Conservation (phyloP, 2,888 invertebrate species). For the Nysson spinosus region DNA sequence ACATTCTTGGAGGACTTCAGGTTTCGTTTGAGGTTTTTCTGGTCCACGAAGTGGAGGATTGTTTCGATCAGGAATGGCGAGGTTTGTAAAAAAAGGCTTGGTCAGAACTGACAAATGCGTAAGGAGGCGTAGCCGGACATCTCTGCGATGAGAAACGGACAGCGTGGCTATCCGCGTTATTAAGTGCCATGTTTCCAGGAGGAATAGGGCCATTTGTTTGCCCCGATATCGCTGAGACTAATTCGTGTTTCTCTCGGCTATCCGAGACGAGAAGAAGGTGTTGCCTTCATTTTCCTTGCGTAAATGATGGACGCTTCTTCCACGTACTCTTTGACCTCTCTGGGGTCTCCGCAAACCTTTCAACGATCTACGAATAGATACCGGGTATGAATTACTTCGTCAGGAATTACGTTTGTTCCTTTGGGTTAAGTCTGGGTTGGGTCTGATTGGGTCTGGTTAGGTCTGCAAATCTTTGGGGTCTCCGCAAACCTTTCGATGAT, state of each 20-base stretch:
- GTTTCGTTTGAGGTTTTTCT: conserved; percentile 15
- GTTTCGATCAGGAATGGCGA: conserved; percentile 58
- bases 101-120: conserved; percentile 61
- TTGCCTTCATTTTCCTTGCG: conserved; percentile 5
- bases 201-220: conserved; percentile 59
- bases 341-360: too few relatives aligned
- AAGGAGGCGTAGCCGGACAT: conserved; percentile 49
- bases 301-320: conserved; percentile 12
- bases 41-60: conserved; percentile 13
- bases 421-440: too few relatives aligned
- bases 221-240: conserved; percentile 36
- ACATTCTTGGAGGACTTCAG: too few relatives aligned
- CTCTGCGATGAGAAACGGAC: conserved; percentile 53
- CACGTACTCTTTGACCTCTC: too few relatives aligned
- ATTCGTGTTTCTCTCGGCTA: conserved; percentile 34
- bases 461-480: too few relatives aligned
- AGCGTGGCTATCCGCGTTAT: conserved; percentile 52
- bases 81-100: conserved; percentile 64
- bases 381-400: too few relatives aligned
- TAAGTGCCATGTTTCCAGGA: conserved; percentile 50
- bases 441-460: too few relatives aligned
- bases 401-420: too few relatives aligned
- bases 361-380: too few relatives aligned
- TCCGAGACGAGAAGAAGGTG: conserved; percentile 16
- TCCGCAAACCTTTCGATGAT: too few relatives aligned